Base-by-base conservation (phyloP, 2,113 vertebrate genomes). In the Zosterops japonicus region DNA sequence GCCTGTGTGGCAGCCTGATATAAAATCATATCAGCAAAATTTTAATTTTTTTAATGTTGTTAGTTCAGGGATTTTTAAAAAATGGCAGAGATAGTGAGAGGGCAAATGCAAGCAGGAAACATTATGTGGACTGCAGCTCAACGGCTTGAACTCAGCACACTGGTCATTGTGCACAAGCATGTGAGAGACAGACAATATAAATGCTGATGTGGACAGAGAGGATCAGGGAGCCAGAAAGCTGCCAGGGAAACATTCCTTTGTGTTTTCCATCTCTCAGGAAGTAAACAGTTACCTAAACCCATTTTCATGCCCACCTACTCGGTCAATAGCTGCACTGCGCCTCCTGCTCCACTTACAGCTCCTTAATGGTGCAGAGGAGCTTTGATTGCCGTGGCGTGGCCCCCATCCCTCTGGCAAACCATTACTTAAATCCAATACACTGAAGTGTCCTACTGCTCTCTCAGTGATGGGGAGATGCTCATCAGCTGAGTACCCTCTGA, bases 401-500 rank as follows among this genome's bases (percentile, higher is more conserved):
- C 88, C 84, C 47, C 87, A 50, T 95, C 87, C 94, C 95, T 93
- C 93, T 94, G 84, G 95, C 79, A 97, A 96, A 94, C 88, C 86
- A 84, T 93, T 76, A 90, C 81, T 97, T 96, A 92, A 93, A 91
- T 93, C 85, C 83, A 94, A 74, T 91, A 87, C 76, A 64, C 25
- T 0, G 27, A 81, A 86, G 74, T 53, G 90, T 95, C 78, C 95
- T 91, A 57, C 74, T 69, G 89, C 49, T 92, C 82, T 87, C 72
- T 95, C 80, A 63, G 46, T 85, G 86, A 95, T 79, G 71, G 56
- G 93, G 83, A 93, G 81, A 46, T 87, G 69, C 68, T 96, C 86
- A 94, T 96, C 94, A 95, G 95, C 92, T 82, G 88, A 96, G 88
- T 94, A 82, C 74, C 65, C 82, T 91, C 88, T 95, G 94, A 96